Base-by-base conservation (phyloP, 1,140 invertebrate species). In the Caligus rogercresseyi region DNA sequence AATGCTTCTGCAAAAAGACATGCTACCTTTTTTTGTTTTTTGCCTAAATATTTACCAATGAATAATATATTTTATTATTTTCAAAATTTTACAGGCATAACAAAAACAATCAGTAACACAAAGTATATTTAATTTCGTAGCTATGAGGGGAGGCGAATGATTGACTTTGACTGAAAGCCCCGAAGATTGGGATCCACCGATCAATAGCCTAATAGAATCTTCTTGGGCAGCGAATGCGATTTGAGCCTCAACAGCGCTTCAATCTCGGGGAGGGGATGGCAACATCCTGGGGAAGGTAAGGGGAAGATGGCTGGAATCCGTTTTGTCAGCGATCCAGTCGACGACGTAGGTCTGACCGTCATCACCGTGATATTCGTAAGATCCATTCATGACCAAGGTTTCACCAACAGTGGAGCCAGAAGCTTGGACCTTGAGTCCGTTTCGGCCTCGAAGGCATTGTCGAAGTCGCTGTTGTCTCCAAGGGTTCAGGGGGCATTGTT, bases 311-410 rank as follows among this genome's bases (percentile, higher is more conserved):
- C 31, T 76, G 74, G 76, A 81, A 2, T 79, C 79, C 57, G 78
- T 78, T 69, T 80, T 77, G 65, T 80, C 79, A 21, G 81, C 81
- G n/a, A 78, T 72, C 68, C 83, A 85, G 20, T 77, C 73, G 52
- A 83, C 72, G 1, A 72, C 74, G 66, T 80, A 78, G 0, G 69
- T 71, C 3, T 78, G 72, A 3, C 79, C 79, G 25, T 57, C 55
- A 16, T 16, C 20, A 21, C 55, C 55, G 20, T 24, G 15, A 4
- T 57, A 57, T 13, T 16, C 16, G 20, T 57, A 13, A 24, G 55
- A 57, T 19, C 55, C 55, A 13, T 13, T 19, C 55, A 57, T 57
- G 11, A 57, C 55, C 13, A 11, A 21, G 16, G 11, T 25, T 24
- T 57, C 55, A 57, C 7, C 11, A 21, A 13, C 11, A 16, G 25